Evolutionary conservation across 2,797 vertebrate species (phyloP).

Genomic region (Danio choprae): DNA sequence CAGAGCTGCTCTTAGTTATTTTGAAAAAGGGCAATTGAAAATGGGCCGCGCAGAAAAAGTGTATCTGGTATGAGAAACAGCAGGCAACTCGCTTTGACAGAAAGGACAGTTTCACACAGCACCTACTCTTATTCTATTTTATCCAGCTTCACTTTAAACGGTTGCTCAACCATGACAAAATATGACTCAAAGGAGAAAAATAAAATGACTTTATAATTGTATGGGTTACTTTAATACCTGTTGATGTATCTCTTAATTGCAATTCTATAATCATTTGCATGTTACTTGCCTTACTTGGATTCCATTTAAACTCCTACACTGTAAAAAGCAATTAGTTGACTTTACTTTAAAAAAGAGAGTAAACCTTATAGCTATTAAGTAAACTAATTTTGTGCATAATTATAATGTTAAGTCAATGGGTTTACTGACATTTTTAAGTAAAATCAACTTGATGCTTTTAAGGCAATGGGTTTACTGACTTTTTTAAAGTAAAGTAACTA

Average conservation of each 20-base stretch:
- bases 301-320: background rate
- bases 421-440: too few species aligned
- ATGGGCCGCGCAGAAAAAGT: background rate
- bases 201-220: too few species aligned
- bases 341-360: too few species aligned
- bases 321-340: too few species aligned
- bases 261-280: background rate
- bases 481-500: too few species aligned
- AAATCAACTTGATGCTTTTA: too few species aligned
- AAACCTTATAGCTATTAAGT: too few species aligned
- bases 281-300: background rate
- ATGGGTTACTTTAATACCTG: background rate
- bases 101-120: background rate
- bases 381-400: too few species aligned
- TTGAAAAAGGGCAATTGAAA: background rate
- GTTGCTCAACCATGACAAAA: background rate
- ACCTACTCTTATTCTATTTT: background rate
- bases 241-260: background rate
- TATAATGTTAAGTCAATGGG: too few species aligned
- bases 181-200: background rate
- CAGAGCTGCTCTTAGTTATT: background rate
- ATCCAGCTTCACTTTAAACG: background rate
- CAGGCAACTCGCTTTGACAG: slow-evolving; percentile 2
- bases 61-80: background rate
- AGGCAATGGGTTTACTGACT: too few species aligned